Base-by-base conservation (phyloP, 1,140 invertebrate species). In the Brachionus manjavacas region DNA sequence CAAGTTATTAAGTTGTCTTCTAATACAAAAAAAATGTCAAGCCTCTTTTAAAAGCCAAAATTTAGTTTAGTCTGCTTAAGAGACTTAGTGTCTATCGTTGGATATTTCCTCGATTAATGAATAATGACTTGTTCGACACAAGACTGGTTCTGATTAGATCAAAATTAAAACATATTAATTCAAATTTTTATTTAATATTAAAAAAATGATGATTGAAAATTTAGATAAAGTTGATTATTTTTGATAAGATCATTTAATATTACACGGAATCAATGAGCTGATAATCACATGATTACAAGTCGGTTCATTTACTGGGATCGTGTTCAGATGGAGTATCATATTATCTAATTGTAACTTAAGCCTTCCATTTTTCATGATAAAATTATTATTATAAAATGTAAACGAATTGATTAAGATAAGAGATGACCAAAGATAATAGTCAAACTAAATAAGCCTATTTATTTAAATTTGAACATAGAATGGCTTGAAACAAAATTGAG, bases 371-470 rank as follows among this genome's bases (percentile, higher is more conserved):
- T 23, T 60, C 52, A 60, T 60, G 52, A 60, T 60, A 60, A 60
- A 60, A 60, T 60, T 20, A 20, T 55, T 60, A 60, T 60, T 25
- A 60, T n/a, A 60, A 52, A 60, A 60, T 60, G 52, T 60, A 8
- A 2, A 60, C n/a, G 9, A 60, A 60, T 9, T 60, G 52, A 60
- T 60, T 60, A 23, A 60, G 52, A 60, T 60, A 60, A 60, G 52
- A 68, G 31, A 68, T 68, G 66, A 68, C 66, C 31, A 28, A 31
- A 68, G 66, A 68, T 68, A 68, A 60, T 60, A 60, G 23, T 60
- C 11, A 8, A 68, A 68, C 66, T 35, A 35, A 68, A 68, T 60
- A 60, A 60, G 52, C 20, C 52, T 60, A 60, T 60, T 60, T 20
- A 60, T 23, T 60, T 8, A 20, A 23, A 11, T 70, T 39, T 70